phyloP scores from a whole-genome alignment of 2,888 invertebrate genomes.

The Cecidostiba fungosa region DNA sequence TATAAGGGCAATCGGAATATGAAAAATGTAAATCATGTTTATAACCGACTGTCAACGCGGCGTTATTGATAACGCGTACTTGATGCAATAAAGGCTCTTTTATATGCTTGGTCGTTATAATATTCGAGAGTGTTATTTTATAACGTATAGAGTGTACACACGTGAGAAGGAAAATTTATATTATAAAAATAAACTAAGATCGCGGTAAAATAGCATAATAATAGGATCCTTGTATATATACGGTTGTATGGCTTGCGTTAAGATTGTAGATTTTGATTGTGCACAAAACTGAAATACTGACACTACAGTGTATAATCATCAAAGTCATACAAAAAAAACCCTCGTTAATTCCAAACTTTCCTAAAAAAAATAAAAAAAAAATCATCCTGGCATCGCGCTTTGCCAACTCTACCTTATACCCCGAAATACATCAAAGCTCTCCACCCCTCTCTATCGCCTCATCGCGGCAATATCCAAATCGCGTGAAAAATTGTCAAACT shows the following conservation, averaged over 20 bases:
- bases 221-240: too few species aligned
- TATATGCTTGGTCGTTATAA: not conserved
- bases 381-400: not conserved
- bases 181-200: not conserved
- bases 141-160: not conserved
- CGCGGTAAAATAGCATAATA: too few species aligned
- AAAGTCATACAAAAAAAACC: not conserved
- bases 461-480: conserved; percentile 37
- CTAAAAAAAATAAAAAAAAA: not conserved
- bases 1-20: too few species aligned
- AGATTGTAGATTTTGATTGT: too few species aligned
- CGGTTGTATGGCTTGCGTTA: too few species aligned
- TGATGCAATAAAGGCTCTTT: not conserved
- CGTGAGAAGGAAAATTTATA: not conserved
- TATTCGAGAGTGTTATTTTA: not conserved
- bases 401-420: not conserved
- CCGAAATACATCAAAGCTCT: not conserved
- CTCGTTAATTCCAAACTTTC: not conserved
- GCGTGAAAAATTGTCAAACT: conserved; percentile 41
- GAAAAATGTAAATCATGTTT: conserved; percentile 7
- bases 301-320: not conserved
- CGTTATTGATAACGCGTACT: not conserved
- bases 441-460: too few species aligned
- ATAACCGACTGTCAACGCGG: not conserved
- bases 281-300: too few species aligned